Evolutionary conservation across 92 coral and sea anemone genomes (phyloP).

Genomic region (Zoanthus solanderi): DNA sequence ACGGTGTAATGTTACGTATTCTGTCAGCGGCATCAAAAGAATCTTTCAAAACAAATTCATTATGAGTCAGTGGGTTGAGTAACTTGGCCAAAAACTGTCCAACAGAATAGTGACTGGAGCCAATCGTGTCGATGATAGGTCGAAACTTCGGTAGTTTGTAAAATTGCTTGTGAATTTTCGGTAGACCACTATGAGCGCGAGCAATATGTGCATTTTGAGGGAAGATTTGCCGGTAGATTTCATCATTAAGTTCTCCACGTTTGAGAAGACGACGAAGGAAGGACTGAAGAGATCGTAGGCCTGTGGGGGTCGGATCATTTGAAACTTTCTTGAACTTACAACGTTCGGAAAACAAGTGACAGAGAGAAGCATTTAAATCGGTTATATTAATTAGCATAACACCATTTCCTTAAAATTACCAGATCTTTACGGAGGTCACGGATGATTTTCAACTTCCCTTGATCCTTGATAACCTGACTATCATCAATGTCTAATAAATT

Average conservation of each 20-base stretch:
- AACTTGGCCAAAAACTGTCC: constrained; percentile 11
- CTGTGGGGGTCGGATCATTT: not conserved
- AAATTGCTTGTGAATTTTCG: constrained; percentile 56
- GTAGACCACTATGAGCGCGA: constrained; percentile 55
- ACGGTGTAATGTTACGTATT: constrained; percentile 15
- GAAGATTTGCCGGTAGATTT: not conserved
- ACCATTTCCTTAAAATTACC: not conserved
- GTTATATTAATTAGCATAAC: not conserved
- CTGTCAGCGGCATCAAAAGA: constrained; percentile 41
- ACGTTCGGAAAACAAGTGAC: not conserved
- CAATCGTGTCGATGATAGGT: constrained; percentile 40
- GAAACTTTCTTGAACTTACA: not conserved
- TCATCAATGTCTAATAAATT: not conserved
- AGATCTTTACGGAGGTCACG: not conserved
- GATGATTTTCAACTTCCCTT: not conserved
- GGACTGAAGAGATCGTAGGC: not conserved
- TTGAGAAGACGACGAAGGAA: not conserved
- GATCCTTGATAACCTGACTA: not conserved
- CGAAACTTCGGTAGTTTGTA: not conserved
- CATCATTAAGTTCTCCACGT: constrained; percentile 50
- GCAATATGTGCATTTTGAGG: constrained; percentile 44
- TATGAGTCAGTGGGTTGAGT: constrained; percentile 27
- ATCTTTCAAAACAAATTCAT: constrained; percentile 27
- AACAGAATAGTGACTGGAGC: constrained; percentile 22
- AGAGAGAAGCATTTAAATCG: not conserved